phyloP scores from a whole-genome alignment of 2,113 vertebrate genomes.

The Austrofundulus limnaeus region DNA sequence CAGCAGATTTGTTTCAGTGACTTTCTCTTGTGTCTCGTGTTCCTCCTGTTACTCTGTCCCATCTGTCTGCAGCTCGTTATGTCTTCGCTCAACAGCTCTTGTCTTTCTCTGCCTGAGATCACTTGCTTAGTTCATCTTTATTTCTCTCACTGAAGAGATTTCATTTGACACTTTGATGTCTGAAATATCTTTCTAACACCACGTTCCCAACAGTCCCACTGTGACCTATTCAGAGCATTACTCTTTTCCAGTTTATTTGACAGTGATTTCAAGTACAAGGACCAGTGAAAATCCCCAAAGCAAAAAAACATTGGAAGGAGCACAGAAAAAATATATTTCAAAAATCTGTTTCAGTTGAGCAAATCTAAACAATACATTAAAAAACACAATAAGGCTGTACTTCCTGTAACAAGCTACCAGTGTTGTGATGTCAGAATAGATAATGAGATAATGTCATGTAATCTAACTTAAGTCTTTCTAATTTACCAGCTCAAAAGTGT shows the following conservation, averaged over 20 bases:
- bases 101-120: not conserved
- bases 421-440: not conserved
- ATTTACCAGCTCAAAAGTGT: conserved; percentile 75
- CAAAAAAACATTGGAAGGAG: no score
- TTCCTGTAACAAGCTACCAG: not conserved
- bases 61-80: conserved; percentile 12
- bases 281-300: no score
- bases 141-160: not conserved
- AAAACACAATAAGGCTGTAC: not conserved
- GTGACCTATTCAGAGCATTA: no score
- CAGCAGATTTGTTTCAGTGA: not conserved
- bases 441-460: not conserved
- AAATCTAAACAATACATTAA: no score
- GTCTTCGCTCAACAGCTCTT: conserved; percentile 1
- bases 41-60: conserved; percentile 7
- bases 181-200: no score
- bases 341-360: no score
- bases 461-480: not conserved
- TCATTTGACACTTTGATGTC: not conserved
- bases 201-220: no score
- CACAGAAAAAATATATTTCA: no score
- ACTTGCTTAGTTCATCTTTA: not conserved
- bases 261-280: no score
- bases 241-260: no score
- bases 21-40: conserved; percentile 4